Conservation (phyloP, 2,797 vertebrate genomes). For the Ctenopoma kingsleyae region DNA sequence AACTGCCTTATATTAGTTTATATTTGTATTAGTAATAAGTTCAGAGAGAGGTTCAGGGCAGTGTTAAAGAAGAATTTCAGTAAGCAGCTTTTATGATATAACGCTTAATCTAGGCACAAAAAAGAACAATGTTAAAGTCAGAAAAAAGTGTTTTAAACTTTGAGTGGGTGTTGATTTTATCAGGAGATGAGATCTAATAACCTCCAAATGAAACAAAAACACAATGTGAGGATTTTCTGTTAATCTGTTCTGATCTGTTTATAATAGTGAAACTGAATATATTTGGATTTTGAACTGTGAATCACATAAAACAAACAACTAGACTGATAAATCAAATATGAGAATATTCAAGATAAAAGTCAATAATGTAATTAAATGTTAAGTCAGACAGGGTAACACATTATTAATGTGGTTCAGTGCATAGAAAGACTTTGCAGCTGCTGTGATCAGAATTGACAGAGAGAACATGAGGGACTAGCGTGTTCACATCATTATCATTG, state of each 20-base stretch:
- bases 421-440: background rate
- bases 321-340: background rate
- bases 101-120: background rate
- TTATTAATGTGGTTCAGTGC: background rate
- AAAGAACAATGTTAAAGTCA: background rate
- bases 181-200: background rate
- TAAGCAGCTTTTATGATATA: background rate
- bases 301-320: background rate
- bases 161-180: too few relatives aligned
- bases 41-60: background rate
- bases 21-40: background rate
- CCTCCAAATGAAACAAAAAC: background rate
- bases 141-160: too few relatives aligned
- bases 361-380: background rate
- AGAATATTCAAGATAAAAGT: background rate
- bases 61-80: background rate
- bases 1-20: background rate
- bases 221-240: background rate
- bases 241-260: background rate
- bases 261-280: background rate
- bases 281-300: background rate
- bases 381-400: background rate
- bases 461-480: background rate
- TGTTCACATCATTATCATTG: background rate
- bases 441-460: too few relatives aligned